Conservation (phyloP, 2,113 vertebrate genomes). For the Sinocyclocheilus rhinocerous region DNA sequence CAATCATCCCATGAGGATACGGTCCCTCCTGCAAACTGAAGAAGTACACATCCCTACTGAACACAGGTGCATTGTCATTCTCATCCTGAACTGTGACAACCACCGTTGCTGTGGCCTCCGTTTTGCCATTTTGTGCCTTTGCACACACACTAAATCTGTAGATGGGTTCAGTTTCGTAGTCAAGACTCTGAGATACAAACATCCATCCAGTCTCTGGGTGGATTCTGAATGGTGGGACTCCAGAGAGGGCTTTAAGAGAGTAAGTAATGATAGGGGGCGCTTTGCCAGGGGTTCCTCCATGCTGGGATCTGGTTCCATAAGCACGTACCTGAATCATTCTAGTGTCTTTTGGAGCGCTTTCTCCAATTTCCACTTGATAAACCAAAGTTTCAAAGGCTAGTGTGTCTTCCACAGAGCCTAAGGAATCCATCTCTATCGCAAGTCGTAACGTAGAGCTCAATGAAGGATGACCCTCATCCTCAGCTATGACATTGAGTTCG, state of each 20-base stretch:
- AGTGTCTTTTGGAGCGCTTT: conserved; percentile 72
- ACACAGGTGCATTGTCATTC: conserved; percentile 87
- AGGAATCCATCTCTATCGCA: conserved; percentile 73
- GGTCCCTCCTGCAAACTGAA: conserved; percentile 83
- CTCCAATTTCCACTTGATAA: conserved; percentile 87
- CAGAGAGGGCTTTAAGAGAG: conserved; percentile 70
- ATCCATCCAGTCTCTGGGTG: conserved; percentile 82
- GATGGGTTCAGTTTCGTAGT: conserved; percentile 79
- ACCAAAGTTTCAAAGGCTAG: conserved; percentile 85
- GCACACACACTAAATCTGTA: conserved; percentile 80
- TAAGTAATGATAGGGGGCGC: conserved; percentile 63
- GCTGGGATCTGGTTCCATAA: conserved; percentile 44
- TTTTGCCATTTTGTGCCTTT: conserved; percentile 51
- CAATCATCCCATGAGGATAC: conserved; percentile 80
- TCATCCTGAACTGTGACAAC: conserved; percentile 84
- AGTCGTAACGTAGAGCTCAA: conserved; percentile 76
- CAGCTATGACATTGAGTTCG: conserved; percentile 74
- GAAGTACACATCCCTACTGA: conserved; percentile 78
- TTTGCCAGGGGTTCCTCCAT: conserved; percentile 12
- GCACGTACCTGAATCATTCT: conserved; percentile 82
- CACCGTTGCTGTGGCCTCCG: conserved; percentile 74
- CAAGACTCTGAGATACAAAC: conserved; percentile 77
- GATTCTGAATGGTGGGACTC: conserved; percentile 77
- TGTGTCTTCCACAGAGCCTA: conserved; percentile 59
- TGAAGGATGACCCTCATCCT: conserved; percentile 80